Conservation (phyloP, 92 coral and sea anemone species). For the Plumapathes pennacea region DNA sequence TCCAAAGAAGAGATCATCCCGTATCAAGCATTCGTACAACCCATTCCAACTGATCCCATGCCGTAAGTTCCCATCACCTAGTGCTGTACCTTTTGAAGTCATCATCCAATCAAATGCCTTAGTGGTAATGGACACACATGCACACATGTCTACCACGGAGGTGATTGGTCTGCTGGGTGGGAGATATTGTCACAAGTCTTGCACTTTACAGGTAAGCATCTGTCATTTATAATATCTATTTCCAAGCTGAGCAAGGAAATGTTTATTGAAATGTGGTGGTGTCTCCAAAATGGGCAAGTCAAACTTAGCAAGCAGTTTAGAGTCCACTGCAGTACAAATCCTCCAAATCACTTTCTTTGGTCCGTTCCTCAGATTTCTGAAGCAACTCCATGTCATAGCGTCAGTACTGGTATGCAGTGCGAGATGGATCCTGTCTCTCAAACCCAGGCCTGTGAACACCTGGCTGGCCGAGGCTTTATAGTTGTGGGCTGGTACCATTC, state of each 20-base stretch:
- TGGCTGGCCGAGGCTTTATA: conserved; percentile 64
- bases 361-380: conserved; percentile 47
- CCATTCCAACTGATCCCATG: conserved; percentile 85
- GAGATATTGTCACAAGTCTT: conserved; percentile 47
- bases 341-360: too few relatives aligned
- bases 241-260: too few relatives aligned
- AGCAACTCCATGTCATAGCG: conserved; percentile 76
- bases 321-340: too few relatives aligned
- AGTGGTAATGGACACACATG: conserved; percentile 81
- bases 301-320: too few relatives aligned
- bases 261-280: too few relatives aligned
- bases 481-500: conserved; percentile 97
- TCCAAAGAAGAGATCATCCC: conserved; percentile 48
- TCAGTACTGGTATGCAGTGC: conserved; percentile 85
- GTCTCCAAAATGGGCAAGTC: too few relatives aligned
- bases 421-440: conserved; percentile 97
- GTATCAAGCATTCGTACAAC: conserved; percentile 59
- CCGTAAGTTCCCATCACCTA: conserved; percentile 64
- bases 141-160: conserved; percentile 85
- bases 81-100: conserved; percentile 76
- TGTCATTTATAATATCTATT: neutral
- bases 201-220: conserved; percentile 52
- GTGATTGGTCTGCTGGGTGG: conserved; percentile 87
- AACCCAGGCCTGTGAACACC: conserved; percentile 81
- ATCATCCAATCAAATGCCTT: conserved; percentile 69